phyloP scores from a whole-genome alignment of 2,113 vertebrate species.

The Psilopsiagon aymara region DNA sequence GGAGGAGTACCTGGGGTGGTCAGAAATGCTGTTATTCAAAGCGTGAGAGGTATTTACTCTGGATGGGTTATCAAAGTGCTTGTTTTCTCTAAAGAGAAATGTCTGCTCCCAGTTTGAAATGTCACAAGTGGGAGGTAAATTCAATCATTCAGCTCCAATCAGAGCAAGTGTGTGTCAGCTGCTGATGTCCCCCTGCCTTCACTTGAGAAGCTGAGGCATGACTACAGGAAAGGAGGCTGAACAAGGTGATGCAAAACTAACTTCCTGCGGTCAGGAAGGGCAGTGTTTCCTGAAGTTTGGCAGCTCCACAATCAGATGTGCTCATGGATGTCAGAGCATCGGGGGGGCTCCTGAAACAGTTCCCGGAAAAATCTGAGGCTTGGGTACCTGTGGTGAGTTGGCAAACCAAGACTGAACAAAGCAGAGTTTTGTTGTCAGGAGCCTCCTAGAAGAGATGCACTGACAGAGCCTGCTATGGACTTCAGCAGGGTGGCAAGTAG shows the following conservation, averaged over 20 bases:
- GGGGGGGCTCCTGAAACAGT: not conserved
- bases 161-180: not conserved
- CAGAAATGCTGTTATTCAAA: not conserved
- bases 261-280: not conserved
- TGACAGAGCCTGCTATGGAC: not conserved
- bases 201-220: not conserved
- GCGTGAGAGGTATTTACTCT: not conserved
- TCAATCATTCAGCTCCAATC: not conserved
- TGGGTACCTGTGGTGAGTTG: not conserved
- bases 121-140: not conserved
- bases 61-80: not conserved
- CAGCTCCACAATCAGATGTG: fast-evolving
- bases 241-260: not conserved
- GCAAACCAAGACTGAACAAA: not conserved
- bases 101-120: not conserved
- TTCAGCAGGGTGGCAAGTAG: not conserved
- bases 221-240: not conserved
- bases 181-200: not conserved
- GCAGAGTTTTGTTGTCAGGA: not conserved
- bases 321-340: not conserved
- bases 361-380: not conserved
- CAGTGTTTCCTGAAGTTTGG: not conserved
- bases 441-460: not conserved
- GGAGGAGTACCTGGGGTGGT: not conserved
- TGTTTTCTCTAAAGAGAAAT: not conserved